Conservation (phyloP, 2,797 vertebrate genomes). For the Thunnus albacares region DNA sequence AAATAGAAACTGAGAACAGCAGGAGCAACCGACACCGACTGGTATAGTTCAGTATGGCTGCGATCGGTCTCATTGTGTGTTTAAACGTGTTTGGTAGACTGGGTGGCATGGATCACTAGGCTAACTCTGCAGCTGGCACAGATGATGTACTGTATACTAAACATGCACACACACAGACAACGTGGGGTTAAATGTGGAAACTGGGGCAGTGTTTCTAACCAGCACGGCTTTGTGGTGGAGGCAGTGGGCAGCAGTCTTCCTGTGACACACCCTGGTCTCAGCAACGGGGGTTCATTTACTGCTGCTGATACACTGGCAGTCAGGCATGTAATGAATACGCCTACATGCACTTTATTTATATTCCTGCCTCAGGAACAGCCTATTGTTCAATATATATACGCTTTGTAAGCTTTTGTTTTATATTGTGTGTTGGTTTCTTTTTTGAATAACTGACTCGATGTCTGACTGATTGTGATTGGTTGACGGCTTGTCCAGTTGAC, state of each 20-base stretch:
- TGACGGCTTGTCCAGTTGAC: neutral
- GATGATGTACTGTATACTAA: slow-evolving; percentile 27
- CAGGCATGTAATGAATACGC: slow-evolving; percentile 7
- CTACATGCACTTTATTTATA: slow-evolving; percentile 7
- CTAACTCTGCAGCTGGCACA: slow-evolving; percentile 40
- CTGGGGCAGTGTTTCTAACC: slow-evolving; percentile 56
- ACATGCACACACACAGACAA: slow-evolving; percentile 37
- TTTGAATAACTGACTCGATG: neutral
- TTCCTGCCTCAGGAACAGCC: neutral
- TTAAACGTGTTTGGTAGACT: neutral
- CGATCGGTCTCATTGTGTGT: neutral
- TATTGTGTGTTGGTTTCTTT: neutral
- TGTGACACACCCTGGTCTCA: slow-evolving; percentile 72
- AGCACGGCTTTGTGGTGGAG: slow-evolving; percentile 71
- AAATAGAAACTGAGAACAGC: slow-evolving; percentile 19
- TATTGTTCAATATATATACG: neutral
- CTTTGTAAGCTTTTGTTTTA: neutral
- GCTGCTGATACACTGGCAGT: slow-evolving; percentile 28
- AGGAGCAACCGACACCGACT: neutral
- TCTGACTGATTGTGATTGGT: neutral
- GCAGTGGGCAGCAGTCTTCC: slow-evolving; percentile 52
- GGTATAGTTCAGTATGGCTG: neutral
- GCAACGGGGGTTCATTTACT: slow-evolving; percentile 28
- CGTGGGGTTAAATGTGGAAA: slow-evolving; percentile 77
- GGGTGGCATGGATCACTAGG: neutral